Percentiles rank a stretch among this genome's conserved stretches.
These are phyloP conservation scores for Hypsopygia costalis DNA, from an alignment of 2,888 invertebrate genomes.

Conservation along the genomic window DNA sequence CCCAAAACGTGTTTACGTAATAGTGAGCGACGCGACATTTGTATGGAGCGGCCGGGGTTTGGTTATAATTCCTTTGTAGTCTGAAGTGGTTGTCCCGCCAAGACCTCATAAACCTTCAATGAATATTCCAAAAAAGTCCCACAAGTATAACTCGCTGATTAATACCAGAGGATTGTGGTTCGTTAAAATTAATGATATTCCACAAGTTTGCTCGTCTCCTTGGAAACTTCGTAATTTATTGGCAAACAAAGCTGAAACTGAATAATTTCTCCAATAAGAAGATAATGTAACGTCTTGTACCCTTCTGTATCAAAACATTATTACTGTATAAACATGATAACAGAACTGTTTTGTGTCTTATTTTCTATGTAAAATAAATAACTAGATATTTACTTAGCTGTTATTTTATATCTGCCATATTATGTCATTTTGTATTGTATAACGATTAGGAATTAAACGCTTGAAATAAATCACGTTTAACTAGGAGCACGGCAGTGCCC, in stretches of 20 bases:
- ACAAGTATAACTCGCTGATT: constrained; percentile 28
- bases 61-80: too few species aligned
- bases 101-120: constrained; percentile 10
- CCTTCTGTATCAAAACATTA: constrained; percentile 1
- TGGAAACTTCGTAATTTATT: constrained; percentile 49
- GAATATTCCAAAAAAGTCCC: constrained; percentile 16
- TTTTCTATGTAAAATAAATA: too few species aligned
- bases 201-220: constrained; percentile 37
- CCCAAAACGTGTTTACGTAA: too few species aligned
- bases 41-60: too few species aligned
- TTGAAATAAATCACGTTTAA: too few species aligned
- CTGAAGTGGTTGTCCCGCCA: too few species aligned
- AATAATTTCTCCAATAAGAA: constrained; percentile 29
- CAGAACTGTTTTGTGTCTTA: constrained; percentile 4
- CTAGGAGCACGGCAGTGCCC: too few species aligned
- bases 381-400: too few species aligned
- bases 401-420: too few species aligned
- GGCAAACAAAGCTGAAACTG: constrained; percentile 40
- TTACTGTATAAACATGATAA: not conserved
- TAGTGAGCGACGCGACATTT: too few species aligned
- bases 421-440: too few species aligned
- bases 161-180: constrained; percentile 38
- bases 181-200: constrained; percentile 55
- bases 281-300: constrained; percentile 13
- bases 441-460: too few species aligned